phyloP scores from a whole-genome alignment of 2,113 vertebrate species.

The Hyaena hyaena region DNA sequence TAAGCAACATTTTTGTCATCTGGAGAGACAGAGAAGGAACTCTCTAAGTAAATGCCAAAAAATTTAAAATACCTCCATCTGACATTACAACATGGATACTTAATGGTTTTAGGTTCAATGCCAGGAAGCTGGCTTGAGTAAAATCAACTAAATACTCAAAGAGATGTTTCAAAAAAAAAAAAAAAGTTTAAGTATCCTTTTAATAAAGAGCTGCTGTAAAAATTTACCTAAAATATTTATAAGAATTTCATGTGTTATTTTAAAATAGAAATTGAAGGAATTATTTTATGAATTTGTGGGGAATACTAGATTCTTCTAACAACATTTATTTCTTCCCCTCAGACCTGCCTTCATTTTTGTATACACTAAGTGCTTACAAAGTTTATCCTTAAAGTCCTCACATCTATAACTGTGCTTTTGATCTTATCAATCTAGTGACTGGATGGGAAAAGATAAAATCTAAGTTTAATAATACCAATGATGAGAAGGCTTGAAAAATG shows the following conservation, averaged over 20 bases:
- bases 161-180: background rate
- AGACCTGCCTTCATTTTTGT: background rate
- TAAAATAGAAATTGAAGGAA: conserved; percentile 2
- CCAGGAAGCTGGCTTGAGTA: background rate
- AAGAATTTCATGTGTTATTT: background rate
- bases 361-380: background rate
- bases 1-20: background rate
- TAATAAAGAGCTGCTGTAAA: background rate
- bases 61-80: background rate
- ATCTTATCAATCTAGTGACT: conserved; percentile 31
- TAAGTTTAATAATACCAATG: conserved; percentile 21
- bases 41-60: background rate
- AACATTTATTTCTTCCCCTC: background rate
- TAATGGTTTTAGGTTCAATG: background rate
- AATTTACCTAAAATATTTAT: conserved; percentile 23
- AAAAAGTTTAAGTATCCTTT: background rate
- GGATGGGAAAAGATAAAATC: conserved; percentile 15
- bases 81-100: background rate
- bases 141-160: conserved; percentile 1
- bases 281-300: background rate
- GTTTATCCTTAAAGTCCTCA: background rate
- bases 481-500: conserved; percentile 15
- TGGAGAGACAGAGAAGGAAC: background rate
- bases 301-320: background rate
- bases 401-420: background rate